These are phyloP conservation scores for Callipepla californica DNA, from an alignment of 2,113 vertebrate genomes.

Conservation along the genomic window DNA sequence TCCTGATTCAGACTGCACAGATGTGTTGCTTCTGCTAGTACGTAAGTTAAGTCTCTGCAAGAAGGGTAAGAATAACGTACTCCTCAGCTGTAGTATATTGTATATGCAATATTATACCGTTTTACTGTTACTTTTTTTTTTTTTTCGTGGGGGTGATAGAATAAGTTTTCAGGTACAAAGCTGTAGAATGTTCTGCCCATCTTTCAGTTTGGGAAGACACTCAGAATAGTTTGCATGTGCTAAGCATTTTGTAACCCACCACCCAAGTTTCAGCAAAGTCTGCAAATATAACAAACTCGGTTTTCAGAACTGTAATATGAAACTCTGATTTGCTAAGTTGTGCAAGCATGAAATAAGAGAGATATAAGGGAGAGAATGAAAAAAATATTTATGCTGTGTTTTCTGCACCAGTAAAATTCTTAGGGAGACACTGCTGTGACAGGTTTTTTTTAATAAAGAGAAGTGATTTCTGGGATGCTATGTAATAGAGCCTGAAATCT, in stretches of 20 bases:
- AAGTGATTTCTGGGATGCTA: not conserved
- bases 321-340: not conserved
- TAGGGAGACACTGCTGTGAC: not conserved
- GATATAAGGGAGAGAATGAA: not conserved
- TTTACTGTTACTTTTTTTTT: not conserved
- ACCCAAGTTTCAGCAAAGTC: not conserved
- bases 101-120: accelerated
- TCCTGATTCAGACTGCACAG: not conserved
- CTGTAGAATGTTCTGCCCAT: not conserved
- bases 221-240: not conserved
- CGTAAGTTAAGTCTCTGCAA: not conserved
- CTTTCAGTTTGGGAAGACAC: not conserved
- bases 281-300: not conserved
- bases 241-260: not conserved
- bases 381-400: not conserved
- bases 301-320: not conserved
- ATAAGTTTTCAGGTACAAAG: not conserved
- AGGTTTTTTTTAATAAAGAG: no score
- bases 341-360: not conserved
- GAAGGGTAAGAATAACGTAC: not conserved
- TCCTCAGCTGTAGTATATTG: not conserved
- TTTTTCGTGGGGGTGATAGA: no score
- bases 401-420: not conserved
- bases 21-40: not conserved
- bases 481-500: not conserved